Base-by-base conservation (phyloP, 2,113 vertebrate species). In the Amblyopsis rosae region DNA sequence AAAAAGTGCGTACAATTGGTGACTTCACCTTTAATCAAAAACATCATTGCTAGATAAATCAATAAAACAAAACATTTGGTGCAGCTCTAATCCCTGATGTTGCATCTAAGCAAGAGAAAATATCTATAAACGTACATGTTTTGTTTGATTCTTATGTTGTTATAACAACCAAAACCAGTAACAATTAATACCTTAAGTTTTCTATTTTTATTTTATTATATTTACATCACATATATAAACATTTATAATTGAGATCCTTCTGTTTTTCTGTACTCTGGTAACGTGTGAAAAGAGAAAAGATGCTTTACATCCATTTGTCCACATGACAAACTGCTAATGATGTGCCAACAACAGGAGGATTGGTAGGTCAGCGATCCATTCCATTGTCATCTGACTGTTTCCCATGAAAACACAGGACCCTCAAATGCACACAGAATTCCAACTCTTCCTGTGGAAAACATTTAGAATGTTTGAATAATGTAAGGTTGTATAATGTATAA, bases 321-420 rank as follows among this genome's bases (percentile, higher is more conserved):
- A 9, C 8, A n/a, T 64, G 54, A n/a, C 51, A 55, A 57, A 67
- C 47, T 12, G 12, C 57, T 46, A 61, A 17, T 3, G 15, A 61
- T 45, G 35, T 15, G 49, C 11, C 49, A 11, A 66, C 41, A 63
- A 63, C 69, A 66, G 3, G 1, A 19, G 35, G 35, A 12, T 12
- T 12, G 32, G 60, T 32, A 1, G 50, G 74, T 95, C 90, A 97
- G 81, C 96, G 94, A 69, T 97, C 96, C 96, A 96, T 96, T 61
- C 85, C 93, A 47, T 77, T 89, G 0, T 95, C 94, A 4, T 95
- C 94, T 1, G 71, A 79, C 3, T 89, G 85, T 53, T 83, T 90
- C 41, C 59, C 19, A 3, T 55, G 80, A 84, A 95, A 96, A 87
- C 95, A 97, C 59, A 77, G 67, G 2, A 56, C 82, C 5, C 86